phyloP scores from a whole-genome alignment of 2,113 vertebrate genomes.

The Catagonus wagneri region DNA sequence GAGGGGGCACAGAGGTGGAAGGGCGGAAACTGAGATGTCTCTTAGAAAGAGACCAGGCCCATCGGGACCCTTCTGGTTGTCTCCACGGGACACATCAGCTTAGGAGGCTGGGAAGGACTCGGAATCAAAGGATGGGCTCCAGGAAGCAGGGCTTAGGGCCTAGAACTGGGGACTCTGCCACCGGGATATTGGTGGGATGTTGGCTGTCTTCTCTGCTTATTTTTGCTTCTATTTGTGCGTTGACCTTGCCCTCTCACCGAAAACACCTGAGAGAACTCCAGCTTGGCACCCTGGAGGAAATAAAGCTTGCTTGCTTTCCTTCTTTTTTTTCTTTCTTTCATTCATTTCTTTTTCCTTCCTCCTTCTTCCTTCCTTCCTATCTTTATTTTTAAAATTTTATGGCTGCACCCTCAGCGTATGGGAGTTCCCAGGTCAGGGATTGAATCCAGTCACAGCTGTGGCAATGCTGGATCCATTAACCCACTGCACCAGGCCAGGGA shows the following conservation, averaged over 20 bases:
- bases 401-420: no score
- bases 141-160: background rate
- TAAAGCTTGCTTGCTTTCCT: no score
- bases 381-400: no score
- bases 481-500: no score
- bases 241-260: background rate
- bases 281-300: background rate
- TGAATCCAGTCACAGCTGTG: no score
- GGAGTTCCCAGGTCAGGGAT: no score
- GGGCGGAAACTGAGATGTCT: background rate
- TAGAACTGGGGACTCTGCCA: background rate
- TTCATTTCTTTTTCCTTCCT: no score
- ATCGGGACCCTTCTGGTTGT: background rate
- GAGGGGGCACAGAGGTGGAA: background rate
- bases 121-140: background rate
- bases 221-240: background rate
- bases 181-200: rapidly evolving
- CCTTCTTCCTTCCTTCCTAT: no score
- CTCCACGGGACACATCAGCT: background rate
- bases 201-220: background rate
- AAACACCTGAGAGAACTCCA: background rate
- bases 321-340: no score
- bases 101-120: background rate
- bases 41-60: background rate
- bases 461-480: no score